These are phyloP conservation scores for Chrysomallon squamiferum DNA, from an alignment of 1,140 invertebrate genomes.

Conservation along the genomic window DNA sequence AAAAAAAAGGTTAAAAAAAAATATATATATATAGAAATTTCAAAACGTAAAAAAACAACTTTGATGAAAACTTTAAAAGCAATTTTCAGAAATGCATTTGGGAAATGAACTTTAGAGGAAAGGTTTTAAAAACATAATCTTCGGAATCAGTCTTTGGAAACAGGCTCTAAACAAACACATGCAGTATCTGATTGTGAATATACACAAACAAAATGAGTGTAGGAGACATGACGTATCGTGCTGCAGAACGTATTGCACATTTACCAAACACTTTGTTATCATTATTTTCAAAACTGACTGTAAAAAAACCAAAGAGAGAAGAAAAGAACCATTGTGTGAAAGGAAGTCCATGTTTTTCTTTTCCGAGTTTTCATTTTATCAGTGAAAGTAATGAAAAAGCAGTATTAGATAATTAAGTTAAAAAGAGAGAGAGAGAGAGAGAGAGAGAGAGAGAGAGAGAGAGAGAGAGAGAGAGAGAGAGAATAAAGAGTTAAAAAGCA, in stretches of 20 bases:
- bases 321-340: background rate
- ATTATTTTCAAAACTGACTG: background rate
- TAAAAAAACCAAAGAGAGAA: background rate
- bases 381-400: background rate
- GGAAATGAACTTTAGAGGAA: background rate
- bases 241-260: background rate
- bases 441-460: background rate
- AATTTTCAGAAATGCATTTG: background rate
- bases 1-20: too few relatives aligned
- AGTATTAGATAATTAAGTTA: background rate
- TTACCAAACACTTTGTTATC: background rate
- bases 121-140: too few relatives aligned
- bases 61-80: background rate
- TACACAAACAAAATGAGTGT: background rate
- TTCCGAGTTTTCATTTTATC: background rate
- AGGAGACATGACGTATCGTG: background rate
- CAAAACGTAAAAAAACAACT: background rate
- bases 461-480: background rate
- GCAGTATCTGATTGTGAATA: background rate
- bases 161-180: background rate
- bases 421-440: background rate
- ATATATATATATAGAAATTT: too few relatives aligned
- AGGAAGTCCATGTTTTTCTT: background rate
- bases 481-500: too few relatives aligned
- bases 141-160: too few relatives aligned